Evolutionary conservation across 2,888 invertebrate genomes (phyloP), one percentile per base, ranked within the genome.

Genomic region (Hirtodrosophila duncani): DNA sequence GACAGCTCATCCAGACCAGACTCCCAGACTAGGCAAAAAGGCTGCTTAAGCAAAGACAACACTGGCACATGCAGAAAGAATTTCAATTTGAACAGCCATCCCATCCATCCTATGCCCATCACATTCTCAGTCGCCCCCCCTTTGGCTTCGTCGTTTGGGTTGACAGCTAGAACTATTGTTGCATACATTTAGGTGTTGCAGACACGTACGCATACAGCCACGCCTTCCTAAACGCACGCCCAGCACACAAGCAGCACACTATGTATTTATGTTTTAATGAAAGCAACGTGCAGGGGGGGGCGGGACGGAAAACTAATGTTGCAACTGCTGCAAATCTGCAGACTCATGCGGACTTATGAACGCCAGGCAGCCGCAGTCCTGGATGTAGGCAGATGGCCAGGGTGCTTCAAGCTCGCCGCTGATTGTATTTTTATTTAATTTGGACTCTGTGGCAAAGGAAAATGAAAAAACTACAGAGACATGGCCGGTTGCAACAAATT

Each of bases 381-480:
- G n/a, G n/a, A n/a, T n/a, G n/a, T n/a, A n/a, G n/a, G n/a, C n/a
- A n/a, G n/a, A n/a, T n/a, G n/a, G n/a, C n/a, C n/a, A n/a, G n/a
- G n/a, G n/a, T n/a, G n/a, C n/a, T n/a, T n/a, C 26, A 17, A 9
- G 10, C 52, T 27, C 48, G 36, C 41, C 33, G 36, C 63, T 68
- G 62, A 72, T 67, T 71, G 68, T 77, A 63, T 61, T 71, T 78
- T 70, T 69, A 74, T 78, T 78, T 66, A 74, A 78, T 74, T 74
- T 65, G 21, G 6, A 36, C 37, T 21, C 23, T n/a, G n/a, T n/a
- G 5, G 2, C 17, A 51, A 17, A 17, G 24, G 41, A 44, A 41
- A 43, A 33, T 46, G 48, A 39, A 30, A 44, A 43, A 18, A 20
- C 49, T 21, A 41, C 63, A 26, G 26, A 39, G n/a, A n/a, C n/a